Percentiles rank a stretch among this genome's conserved stretches.
phyloP scores from a whole-genome alignment of 2,113 vertebrate genomes.

The Trichechus manatus region DNA sequence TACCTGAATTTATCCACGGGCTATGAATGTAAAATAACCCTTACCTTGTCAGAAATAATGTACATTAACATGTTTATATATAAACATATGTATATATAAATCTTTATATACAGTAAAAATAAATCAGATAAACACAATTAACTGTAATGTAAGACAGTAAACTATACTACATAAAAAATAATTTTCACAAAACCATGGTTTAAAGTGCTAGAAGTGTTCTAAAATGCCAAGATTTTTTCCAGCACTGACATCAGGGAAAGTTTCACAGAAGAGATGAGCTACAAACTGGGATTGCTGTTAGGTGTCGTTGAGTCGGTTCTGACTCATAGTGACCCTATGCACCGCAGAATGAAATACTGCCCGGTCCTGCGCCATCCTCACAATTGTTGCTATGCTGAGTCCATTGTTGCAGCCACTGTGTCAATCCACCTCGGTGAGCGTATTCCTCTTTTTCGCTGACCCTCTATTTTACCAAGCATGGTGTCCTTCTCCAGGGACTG shows the following conservation, averaged over 20 bases:
- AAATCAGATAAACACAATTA: neutral
- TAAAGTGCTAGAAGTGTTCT: neutral
- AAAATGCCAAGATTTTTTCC: conserved; percentile 1
- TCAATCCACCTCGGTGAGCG: too few species aligned
- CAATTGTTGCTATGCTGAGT: too few species aligned
- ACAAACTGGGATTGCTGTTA: neutral
- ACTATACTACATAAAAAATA: neutral
- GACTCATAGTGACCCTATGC: too few species aligned
- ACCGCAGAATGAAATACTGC: too few species aligned
- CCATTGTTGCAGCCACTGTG: too few species aligned
- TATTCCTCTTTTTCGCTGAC: too few species aligned
- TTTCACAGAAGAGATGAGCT: neutral
- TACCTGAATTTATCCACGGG: neutral
- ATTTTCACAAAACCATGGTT: neutral
- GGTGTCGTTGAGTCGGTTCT: too few species aligned
- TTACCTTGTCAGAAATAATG: neutral
- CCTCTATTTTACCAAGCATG: too few species aligned
- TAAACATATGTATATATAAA: too few species aligned
- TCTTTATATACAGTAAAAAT: too few species aligned
- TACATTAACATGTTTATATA: neutral
- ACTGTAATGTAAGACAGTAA: neutral
- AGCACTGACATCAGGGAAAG: neutral
- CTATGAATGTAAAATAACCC: neutral
- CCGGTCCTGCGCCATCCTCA: too few species aligned
- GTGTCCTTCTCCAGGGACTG: too few species aligned